Conservation (phyloP, 2,888 invertebrate genomes). For the Malthinus flaveolus region DNA sequence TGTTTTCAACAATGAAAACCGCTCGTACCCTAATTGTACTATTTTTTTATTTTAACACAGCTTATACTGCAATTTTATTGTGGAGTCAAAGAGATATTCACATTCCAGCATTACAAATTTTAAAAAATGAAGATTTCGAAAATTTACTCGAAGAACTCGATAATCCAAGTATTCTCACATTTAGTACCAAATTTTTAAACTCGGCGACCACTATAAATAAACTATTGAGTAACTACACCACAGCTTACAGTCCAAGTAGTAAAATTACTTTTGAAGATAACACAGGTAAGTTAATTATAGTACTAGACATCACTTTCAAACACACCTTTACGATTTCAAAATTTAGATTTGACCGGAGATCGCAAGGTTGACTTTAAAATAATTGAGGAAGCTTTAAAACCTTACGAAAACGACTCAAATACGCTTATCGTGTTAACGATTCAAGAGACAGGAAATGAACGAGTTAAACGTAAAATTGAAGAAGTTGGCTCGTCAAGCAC, state of each 20-base stretch:
- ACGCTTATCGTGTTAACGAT: slow-evolving; percentile 5
- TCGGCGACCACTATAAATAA: slow-evolving; percentile 42
- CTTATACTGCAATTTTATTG: slow-evolving; percentile 9
- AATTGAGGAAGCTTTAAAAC: slow-evolving; percentile 20
- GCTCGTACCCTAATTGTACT: no score
- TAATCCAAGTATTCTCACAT: slow-evolving; percentile 44
- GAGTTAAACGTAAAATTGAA: slow-evolving; percentile 26
- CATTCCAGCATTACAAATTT: slow-evolving; percentile 47
- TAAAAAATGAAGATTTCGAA: slow-evolving; percentile 45
- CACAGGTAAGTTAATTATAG: no score
- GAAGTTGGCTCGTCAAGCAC: slow-evolving; percentile 3
- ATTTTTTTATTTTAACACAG: not conserved
- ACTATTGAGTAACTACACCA: slow-evolving; percentile 41
- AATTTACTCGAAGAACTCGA: slow-evolving; percentile 40
- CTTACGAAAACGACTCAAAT: slow-evolving; percentile 3
- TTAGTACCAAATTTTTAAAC: slow-evolving; percentile 39
- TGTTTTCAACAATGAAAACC: no score
- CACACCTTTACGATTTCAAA: no score
- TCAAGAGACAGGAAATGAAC: not conserved
- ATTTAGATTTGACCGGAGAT: slow-evolving; percentile 28
- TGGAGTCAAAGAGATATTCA: slow-evolving; percentile 32
- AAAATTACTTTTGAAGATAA: slow-evolving; percentile 43
- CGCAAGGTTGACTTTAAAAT: slow-evolving; percentile 18
- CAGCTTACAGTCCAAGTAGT: slow-evolving; percentile 47
- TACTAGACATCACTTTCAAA: no score